Conservation (phyloP, 2,888 invertebrate genomes). For the Caenorhabditis panamensis region DNA sequence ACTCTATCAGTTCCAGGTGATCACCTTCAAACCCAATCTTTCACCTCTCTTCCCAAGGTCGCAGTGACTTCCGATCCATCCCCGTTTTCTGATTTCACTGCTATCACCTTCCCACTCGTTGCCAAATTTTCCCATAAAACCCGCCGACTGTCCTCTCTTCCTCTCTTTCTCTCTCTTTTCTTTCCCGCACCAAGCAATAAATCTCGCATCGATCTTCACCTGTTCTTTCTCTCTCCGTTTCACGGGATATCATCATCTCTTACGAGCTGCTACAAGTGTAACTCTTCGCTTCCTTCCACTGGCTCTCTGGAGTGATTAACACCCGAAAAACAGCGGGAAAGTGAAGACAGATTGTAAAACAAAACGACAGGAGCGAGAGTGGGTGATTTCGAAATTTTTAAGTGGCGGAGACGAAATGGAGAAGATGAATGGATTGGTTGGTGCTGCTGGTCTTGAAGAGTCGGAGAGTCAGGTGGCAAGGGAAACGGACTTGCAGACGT, state of each 20-base stretch:
- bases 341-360: conserved; percentile 54
- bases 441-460: too few relatives aligned
- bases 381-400: conserved; percentile 33
- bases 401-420: conserved; percentile 5
- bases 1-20: too few relatives aligned
- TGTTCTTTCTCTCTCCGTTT: conserved; percentile 31
- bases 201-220: conserved; percentile 41
- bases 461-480: neutral
- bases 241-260: neutral
- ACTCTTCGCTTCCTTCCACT: conserved; percentile 6
- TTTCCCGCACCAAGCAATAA: conserved; percentile 24
- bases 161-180: conserved; percentile 1
- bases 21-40: too few relatives aligned
- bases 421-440: conserved; percentile 45
- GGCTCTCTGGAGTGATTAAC: conserved; percentile 26
- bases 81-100: neutral
- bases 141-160: neutral
- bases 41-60: too few relatives aligned
- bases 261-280: conserved; percentile 58
- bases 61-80: neutral
- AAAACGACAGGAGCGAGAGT: conserved; percentile 46
- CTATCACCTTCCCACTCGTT: too few relatives aligned
- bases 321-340: conserved; percentile 14
- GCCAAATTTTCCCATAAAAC: conserved; percentile 33
- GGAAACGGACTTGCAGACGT: neutral